Percentiles rank a stretch among this genome's conserved stretches.
These are phyloP conservation scores for Anastatus disparis DNA, from an alignment of 1,140 invertebrate species.

Conservation along the genomic window DNA sequence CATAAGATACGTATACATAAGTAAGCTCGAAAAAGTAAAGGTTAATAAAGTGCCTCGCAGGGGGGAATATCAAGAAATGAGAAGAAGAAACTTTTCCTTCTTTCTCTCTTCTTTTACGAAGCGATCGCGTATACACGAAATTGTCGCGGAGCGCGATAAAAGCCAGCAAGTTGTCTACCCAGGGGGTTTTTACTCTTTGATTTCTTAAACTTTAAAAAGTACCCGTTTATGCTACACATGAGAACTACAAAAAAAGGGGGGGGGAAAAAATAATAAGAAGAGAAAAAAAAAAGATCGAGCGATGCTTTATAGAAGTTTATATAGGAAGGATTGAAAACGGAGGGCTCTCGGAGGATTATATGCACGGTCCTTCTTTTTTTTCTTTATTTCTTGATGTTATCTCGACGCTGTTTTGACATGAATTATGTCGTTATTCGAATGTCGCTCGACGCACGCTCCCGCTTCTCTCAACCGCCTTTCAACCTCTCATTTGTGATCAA, in stretches of 20 bases:
- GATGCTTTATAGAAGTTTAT: too few relatives aligned
- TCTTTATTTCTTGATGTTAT: slow-evolving; percentile 10
- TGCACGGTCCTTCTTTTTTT: background rate
- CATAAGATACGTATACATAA: too few relatives aligned
- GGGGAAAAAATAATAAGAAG: background rate
- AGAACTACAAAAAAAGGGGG: too few relatives aligned
- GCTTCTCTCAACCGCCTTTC: background rate
- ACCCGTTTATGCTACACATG: too few relatives aligned
- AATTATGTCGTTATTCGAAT: slow-evolving; percentile 39
- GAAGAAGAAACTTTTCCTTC: slow-evolving; percentile 8
- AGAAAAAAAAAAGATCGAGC: background rate
- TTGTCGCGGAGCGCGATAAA: slow-evolving; percentile 24
- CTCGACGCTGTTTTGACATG: slow-evolving; percentile 31
- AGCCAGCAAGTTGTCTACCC: background rate
- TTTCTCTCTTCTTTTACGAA: too few relatives aligned
- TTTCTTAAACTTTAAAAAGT: too few relatives aligned
- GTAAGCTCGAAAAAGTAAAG: background rate
- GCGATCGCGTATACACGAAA: background rate
- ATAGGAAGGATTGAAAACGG: too few relatives aligned
- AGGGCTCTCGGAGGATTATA: too few relatives aligned
- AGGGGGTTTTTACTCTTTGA: background rate
- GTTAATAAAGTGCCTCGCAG: slow-evolving; percentile 41
- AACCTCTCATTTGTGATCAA: slow-evolving; percentile 16
- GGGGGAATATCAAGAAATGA: too few relatives aligned
- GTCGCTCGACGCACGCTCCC: slow-evolving; percentile 9